Conservation (phyloP, 2,888 invertebrate species). For the Apamea sordens region DNA sequence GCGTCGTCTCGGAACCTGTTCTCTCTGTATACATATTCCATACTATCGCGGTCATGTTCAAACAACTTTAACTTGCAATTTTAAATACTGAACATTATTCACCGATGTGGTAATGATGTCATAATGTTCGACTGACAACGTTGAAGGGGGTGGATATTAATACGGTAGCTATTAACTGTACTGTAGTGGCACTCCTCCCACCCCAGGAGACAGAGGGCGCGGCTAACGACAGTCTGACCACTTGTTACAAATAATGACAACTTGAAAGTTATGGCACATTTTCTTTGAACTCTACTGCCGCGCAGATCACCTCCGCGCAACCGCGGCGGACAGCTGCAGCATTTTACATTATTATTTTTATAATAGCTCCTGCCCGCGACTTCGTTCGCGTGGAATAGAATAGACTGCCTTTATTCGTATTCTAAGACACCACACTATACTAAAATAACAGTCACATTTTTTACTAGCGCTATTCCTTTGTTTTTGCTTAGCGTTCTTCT, state of each 20-base stretch:
- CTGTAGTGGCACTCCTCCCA: conserved; percentile 7
- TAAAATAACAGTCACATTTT: too few species aligned
- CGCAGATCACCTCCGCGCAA: neutral
- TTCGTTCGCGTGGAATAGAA: neutral
- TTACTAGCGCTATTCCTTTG: too few species aligned
- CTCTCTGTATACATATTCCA: neutral
- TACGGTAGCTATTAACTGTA: neutral
- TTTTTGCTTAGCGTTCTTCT: too few species aligned
- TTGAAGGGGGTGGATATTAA: neutral
- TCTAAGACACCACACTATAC: too few species aligned
- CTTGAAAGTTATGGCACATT: neutral
- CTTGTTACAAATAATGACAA: conserved; percentile 1
- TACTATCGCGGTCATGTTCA: conserved; percentile 13
- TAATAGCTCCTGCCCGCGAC: too few species aligned
- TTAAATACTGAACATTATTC: neutral
- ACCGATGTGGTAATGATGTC: neutral
- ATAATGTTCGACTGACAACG: neutral
- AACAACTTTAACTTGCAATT: neutral
- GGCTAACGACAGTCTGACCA: neutral
- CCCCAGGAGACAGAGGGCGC: neutral
- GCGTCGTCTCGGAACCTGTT: conserved; percentile 26
- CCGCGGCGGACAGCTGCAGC: neutral
- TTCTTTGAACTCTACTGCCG: neutral
- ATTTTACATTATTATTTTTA: neutral
- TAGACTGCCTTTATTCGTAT: too few species aligned